A percentile compares a stretch with the other conserved stretches of the same genome.
Conservation (phyloP, 2,888 invertebrate species). For the Pristionchus fissidentatus region DNA sequence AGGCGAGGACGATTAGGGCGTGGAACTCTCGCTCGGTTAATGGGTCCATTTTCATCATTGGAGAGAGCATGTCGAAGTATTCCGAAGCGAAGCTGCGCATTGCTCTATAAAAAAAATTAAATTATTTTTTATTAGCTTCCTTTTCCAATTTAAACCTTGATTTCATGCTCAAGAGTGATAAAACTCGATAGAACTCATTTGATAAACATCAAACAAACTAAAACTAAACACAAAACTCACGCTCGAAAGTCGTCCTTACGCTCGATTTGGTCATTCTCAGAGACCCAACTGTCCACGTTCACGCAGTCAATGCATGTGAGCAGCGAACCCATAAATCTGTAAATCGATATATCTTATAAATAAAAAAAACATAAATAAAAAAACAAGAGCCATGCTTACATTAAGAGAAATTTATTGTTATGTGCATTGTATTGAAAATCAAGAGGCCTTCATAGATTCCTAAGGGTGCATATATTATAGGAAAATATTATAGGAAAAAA, state of each 20-base stretch:
- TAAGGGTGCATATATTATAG: too few relatives aligned
- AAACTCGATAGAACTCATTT: too few relatives aligned
- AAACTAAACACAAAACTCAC: background rate
- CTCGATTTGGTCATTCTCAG: background rate
- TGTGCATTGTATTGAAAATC: too few relatives aligned
- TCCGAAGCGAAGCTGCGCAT: background rate
- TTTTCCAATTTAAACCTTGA: too few relatives aligned
- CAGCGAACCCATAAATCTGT: background rate
- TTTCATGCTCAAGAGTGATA: too few relatives aligned
- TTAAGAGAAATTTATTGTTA: too few relatives aligned
- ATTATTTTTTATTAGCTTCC: background rate
- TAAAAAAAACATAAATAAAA: background rate
- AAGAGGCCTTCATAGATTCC: too few relatives aligned
- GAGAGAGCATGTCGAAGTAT: background rate
- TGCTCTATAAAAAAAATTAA: background rate
- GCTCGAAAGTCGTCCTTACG: slow-evolving; percentile 11
- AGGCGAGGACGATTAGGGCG: slow-evolving; percentile 3
- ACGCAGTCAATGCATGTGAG: background rate
- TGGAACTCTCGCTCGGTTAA: background rate
- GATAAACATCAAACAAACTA: background rate
- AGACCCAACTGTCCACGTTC: background rate
- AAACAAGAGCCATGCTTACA: too few relatives aligned
- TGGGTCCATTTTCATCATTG: slow-evolving; percentile 26
- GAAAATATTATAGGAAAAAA: too few relatives aligned
- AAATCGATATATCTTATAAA: background rate